phyloP scores from a whole-genome alignment of 2,888 invertebrate genomes.

The Noctuana brunneofusca region DNA sequence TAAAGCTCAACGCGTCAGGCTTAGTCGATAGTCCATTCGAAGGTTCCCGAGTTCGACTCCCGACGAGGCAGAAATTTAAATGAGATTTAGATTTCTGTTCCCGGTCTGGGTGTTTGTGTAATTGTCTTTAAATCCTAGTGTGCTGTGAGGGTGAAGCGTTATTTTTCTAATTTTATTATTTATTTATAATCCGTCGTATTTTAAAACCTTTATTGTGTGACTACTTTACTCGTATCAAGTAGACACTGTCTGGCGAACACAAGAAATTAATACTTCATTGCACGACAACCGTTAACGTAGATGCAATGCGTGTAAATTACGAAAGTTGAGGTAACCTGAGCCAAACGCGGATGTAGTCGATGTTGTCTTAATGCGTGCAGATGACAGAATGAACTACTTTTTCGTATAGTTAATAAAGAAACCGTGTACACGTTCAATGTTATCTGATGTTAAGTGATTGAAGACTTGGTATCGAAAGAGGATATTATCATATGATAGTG shows the following conservation, averaged over 20 bases:
- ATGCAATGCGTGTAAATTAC: constrained; percentile 26
- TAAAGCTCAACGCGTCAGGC: no score
- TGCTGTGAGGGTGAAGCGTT: no score
- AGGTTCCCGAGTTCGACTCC: no score
- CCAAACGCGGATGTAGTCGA: constrained; percentile 16
- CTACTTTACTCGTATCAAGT: background rate
- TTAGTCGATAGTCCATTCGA: no score
- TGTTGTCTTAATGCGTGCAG: constrained; percentile 12
- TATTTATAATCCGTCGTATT: no score
- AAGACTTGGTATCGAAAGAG: no score
- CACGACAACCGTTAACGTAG: constrained; percentile 25
- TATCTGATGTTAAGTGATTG: background rate
- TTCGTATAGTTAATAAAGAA: background rate
- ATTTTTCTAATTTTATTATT: no score
- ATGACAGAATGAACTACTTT: constrained; percentile 17
- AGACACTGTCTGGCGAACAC: background rate
- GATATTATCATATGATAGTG: no score
- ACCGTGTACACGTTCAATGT: background rate
- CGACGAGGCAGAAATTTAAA: no score
- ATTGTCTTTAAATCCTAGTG: no score
- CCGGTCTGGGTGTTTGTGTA: no score
- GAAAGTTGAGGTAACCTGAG: constrained; percentile 26
- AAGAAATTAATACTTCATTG: constrained; percentile 22
- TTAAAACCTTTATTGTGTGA: background rate
- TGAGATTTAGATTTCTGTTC: no score